These are phyloP conservation scores for Pseudopodoces humilis DNA, from an alignment of 2,113 vertebrate genomes.

Conservation along the genomic window DNA sequence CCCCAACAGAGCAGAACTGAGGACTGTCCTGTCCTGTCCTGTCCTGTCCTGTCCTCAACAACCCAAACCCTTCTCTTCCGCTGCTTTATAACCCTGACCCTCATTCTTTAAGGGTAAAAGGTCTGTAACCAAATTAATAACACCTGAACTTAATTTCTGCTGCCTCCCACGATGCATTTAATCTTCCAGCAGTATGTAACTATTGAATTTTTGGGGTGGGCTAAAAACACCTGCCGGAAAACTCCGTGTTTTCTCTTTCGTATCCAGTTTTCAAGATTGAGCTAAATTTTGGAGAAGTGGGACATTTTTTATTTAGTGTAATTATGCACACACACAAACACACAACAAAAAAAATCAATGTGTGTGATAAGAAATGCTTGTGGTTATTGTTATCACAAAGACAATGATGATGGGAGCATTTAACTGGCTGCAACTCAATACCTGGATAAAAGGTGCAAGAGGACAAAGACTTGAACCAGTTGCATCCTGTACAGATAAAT, in stretches of 20 bases:
- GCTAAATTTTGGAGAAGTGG: background rate
- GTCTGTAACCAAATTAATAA: background rate
- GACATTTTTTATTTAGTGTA: background rate
- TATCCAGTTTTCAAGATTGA: background rate
- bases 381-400: background rate
- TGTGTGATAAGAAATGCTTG: background rate
- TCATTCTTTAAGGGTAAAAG: background rate
- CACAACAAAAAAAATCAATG: background rate
- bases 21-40: too few relatives aligned
- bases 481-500: background rate
- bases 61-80: background rate
- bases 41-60: background rate
- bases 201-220: background rate
- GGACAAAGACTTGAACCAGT: background rate
- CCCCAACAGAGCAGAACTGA: background rate
- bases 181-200: background rate
- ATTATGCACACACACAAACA: background rate
- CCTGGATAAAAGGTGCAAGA: background rate
- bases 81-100: background rate
- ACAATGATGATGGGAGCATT: background rate
- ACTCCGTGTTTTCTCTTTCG: background rate
- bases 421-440: background rate
- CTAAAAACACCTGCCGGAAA: background rate
- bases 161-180: background rate
- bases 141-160: background rate